phyloP scores from a whole-genome alignment of 1,140 invertebrate species.

The Dysdera silvatica region DNA sequence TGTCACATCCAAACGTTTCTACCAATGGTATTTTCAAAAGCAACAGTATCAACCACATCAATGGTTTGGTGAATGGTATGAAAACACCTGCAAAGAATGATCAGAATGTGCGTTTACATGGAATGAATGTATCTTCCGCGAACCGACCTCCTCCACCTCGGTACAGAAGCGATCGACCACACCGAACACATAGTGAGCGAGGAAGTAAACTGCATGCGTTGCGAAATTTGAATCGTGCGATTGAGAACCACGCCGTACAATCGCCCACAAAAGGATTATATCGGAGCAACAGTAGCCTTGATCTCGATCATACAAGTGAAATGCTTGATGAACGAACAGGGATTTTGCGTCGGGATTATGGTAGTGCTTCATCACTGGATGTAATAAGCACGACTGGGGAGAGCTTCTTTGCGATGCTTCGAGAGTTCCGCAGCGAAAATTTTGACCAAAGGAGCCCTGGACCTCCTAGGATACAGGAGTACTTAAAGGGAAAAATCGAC shows the following conservation, averaged over 20 bases:
- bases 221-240: conserved; percentile 13
- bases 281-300: conserved; percentile 60
- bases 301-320: conserved; percentile 52
- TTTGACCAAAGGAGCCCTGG: conserved; percentile 57
- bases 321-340: conserved; percentile 17
- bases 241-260: conserved; percentile 6
- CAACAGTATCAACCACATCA: conserved; percentile 28
- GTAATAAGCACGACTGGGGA: conserved; percentile 53
- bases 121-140: neutral
- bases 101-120: conserved; percentile 1
- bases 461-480: conserved; percentile 51
- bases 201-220: conserved; percentile 10
- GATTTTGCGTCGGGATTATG: conserved; percentile 50
- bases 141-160: conserved; percentile 1
- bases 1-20: neutral
- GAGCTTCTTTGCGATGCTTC: conserved; percentile 70
- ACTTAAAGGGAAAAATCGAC: conserved; percentile 49
- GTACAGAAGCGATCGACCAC: conserved; percentile 24
- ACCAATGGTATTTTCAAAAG: conserved; percentile 22
- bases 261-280: conserved; percentile 36
- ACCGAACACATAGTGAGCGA: conserved; percentile 32
- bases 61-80: conserved; percentile 26
- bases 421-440: conserved; percentile 49
- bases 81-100: conserved; percentile 17
- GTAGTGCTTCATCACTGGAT: conserved; percentile 60